Percentiles rank a stretch among this genome's conserved stretches.
phyloP scores from a whole-genome alignment of 2,797 vertebrate genomes.

The Ctenochaetus hawaiiensis region DNA sequence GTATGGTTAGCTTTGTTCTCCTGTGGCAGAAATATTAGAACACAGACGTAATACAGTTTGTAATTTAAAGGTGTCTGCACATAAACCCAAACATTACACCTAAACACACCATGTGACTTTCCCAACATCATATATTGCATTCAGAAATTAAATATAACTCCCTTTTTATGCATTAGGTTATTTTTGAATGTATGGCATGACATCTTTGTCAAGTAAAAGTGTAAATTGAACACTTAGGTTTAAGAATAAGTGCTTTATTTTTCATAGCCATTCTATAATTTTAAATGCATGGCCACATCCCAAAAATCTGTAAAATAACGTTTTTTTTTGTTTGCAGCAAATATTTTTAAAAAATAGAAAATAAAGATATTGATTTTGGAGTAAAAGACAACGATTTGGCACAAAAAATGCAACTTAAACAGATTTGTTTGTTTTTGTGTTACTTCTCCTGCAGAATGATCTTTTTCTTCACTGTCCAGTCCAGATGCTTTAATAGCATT shows the following conservation, averaged over 20 bases:
- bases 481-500: too few species aligned
- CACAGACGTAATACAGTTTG: not conserved
- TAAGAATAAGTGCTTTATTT: not conserved
- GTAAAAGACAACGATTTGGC: not conserved
- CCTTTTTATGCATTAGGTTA: too few species aligned
- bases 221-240: not conserved
- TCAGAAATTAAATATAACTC: too few species aligned
- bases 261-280: not conserved
- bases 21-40: not conserved
- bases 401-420: slow-evolving; percentile 11
- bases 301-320: not conserved
- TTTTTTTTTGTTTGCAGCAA: not conserved
- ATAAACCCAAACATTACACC: slow-evolving; percentile 3
- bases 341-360: not conserved
- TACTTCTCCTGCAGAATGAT: not conserved
- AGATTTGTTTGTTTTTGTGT: not conserved
- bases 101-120: slow-evolving; percentile 15
- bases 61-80: slow-evolving; percentile 3
- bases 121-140: not conserved
- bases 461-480: slow-evolving; percentile 19
- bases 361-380: not conserved
- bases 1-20: slow-evolving; percentile 27
- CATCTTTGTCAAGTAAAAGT: not conserved
- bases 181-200: not conserved
- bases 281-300: not conserved